A percentile compares a stretch with the other conserved stretches of the same genome.
Conservation (phyloP, 37 sponge, comb jelly and placozoan genomes). For the Axinella damicornis region DNA sequence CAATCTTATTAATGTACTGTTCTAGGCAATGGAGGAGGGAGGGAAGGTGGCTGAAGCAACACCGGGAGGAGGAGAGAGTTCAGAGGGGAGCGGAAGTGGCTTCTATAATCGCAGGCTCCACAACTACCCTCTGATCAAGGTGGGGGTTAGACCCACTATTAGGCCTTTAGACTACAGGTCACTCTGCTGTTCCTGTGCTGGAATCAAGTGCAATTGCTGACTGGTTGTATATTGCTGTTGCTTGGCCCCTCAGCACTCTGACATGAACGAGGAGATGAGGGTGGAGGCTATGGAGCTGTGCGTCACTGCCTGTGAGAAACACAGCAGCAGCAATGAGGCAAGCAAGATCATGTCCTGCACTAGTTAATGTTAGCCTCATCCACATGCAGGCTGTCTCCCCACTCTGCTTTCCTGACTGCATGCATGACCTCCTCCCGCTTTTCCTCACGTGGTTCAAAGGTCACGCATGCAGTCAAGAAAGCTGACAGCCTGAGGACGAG, state of each 20-base stretch:
- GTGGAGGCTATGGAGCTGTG: slow-evolving; percentile 99
- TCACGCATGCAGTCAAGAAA: no score
- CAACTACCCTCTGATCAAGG: slow-evolving; percentile 92
- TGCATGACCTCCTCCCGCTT: background rate
- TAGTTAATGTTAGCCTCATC: background rate
- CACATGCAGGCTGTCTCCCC: background rate
- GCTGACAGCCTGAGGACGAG: no score
- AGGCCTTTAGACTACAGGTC: background rate
- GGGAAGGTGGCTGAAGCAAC: slow-evolving; percentile 7
- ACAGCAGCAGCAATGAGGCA: slow-evolving; percentile 91
- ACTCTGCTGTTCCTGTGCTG: no score
- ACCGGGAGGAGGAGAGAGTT: slow-evolving; percentile 26
- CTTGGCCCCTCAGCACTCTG: slow-evolving; percentile 83
- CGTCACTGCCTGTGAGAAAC: slow-evolving; percentile 99
- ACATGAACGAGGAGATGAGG: slow-evolving; percentile 98
- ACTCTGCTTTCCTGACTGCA: background rate
- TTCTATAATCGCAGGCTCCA: slow-evolving; percentile 82
- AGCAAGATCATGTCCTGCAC: background rate
- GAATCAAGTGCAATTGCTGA: no score
- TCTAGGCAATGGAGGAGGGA: slow-evolving; percentile 63
- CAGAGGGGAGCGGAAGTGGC: slow-evolving; percentile 35
- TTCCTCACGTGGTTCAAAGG: no score
- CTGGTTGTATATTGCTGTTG: background rate
- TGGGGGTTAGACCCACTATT: no score
- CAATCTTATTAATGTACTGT: no score